A percentile compares a stretch with the other conserved stretches of the same genome.
These are phyloP conservation scores for Strix occidentalis DNA, from an alignment of 2,797 vertebrate species.

Conservation along the genomic window DNA sequence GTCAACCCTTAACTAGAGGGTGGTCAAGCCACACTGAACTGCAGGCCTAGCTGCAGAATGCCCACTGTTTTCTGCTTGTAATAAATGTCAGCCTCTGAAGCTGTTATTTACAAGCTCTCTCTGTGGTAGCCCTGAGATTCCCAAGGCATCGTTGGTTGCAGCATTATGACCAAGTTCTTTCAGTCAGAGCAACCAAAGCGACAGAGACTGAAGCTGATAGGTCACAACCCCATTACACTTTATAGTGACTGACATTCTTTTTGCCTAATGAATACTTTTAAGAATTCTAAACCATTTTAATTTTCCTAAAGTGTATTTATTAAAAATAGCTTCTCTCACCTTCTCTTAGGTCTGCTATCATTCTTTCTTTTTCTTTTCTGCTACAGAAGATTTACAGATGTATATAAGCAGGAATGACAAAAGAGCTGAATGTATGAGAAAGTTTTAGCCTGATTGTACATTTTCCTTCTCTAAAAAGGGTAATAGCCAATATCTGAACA, in stretches of 20 bases:
- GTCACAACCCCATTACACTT: not conserved
- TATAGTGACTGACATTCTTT: not conserved
- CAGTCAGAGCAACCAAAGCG: not conserved
- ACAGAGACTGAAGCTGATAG: not conserved
- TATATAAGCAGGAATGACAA: not conserved
- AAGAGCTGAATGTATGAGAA: not conserved
- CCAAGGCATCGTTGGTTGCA: not conserved
- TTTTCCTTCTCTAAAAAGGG: not conserved
- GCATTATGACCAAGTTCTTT: not conserved
- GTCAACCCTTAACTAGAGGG: not conserved
- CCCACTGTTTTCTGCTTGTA: not conserved
- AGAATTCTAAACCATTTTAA: not conserved
- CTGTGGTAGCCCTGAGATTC: not conserved
- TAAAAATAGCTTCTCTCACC: not conserved
- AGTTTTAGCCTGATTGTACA: not conserved
- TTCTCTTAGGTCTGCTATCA: not conserved
- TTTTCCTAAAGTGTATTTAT: not conserved
- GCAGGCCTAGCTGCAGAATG: not conserved
- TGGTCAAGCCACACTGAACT: not conserved
- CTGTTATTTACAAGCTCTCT: constrained; percentile 29
- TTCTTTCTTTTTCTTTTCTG: not conserved
- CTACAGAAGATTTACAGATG: not conserved
- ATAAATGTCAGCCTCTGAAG: constrained; percentile 12
- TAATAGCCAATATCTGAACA: not conserved
- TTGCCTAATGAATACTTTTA: not conserved